Percentiles rank a stretch among this genome's conserved stretches.
phyloP scores from a whole-genome alignment of 2,797 vertebrate genomes.

The Melanotaenia boesemani region DNA sequence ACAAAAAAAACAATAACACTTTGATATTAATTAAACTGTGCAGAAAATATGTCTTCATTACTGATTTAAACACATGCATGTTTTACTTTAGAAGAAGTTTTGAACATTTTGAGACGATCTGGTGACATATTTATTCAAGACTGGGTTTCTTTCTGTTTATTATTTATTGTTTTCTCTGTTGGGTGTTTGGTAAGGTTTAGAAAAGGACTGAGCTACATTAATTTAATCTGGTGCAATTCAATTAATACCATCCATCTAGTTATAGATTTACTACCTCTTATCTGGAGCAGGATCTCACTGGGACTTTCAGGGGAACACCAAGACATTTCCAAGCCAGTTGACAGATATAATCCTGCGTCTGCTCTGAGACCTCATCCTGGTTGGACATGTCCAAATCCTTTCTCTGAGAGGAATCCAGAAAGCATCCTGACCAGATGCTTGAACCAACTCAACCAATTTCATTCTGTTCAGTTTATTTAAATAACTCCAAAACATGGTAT shows the following conservation, averaged over 20 bases:
- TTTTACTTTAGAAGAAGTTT: neutral
- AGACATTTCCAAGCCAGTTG: too few relatives aligned
- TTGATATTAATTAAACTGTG: conserved; percentile 14
- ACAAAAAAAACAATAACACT: conserved; percentile 12
- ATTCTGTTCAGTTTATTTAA: too few relatives aligned
- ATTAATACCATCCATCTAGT: neutral
- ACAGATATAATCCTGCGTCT: too few relatives aligned
- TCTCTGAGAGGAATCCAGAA: too few relatives aligned
- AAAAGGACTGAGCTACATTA: neutral
- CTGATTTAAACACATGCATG: neutral
- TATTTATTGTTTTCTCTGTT: neutral
- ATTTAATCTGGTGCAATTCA: neutral
- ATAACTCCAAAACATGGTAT: too few relatives aligned
- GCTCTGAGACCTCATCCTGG: too few relatives aligned
- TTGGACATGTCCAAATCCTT: too few relatives aligned
- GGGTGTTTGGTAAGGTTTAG: neutral
- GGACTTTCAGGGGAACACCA: too few relatives aligned
- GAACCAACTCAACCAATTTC: too few relatives aligned
- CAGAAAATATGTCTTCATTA: neutral
- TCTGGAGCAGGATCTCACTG: too few relatives aligned
- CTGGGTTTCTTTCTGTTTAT: neutral
- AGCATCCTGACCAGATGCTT: too few relatives aligned
- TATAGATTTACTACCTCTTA: too few relatives aligned
- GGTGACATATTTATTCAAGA: neutral
- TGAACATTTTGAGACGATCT: neutral